These are phyloP conservation scores for Theristicus caerulescens DNA, from an alignment of 2,113 vertebrate species.

Conservation along the genomic window DNA sequence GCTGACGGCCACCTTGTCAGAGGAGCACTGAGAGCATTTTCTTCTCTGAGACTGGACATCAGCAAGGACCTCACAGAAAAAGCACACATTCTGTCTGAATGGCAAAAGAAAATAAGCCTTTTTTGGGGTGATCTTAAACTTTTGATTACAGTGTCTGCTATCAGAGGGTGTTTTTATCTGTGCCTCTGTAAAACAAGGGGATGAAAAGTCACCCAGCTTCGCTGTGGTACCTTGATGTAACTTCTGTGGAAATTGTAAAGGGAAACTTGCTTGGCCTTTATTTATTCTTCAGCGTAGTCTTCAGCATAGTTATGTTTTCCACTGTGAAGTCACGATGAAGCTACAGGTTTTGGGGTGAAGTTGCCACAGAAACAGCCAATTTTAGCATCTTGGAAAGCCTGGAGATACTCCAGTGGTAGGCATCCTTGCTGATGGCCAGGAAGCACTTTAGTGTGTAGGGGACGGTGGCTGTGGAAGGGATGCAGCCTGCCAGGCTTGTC, in stretches of 20 bases:
- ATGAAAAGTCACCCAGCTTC: neutral
- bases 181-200: too few species aligned
- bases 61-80: neutral
- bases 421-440: neutral
- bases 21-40: neutral
- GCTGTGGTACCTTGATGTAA: neutral
- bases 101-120: neutral
- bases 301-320: conserved; percentile 27
- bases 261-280: neutral
- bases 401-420: neutral
- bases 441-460: neutral
- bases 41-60: neutral
- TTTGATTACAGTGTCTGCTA: neutral
- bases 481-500: neutral
- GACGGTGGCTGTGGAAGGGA: neutral
- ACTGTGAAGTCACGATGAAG: neutral
- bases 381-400: neutral
- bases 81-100: neutral
- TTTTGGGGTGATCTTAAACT: neutral
- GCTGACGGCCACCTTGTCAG: neutral
- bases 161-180: neutral
- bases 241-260: conserved; percentile 13
- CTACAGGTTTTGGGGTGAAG: neutral
- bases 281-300: neutral
- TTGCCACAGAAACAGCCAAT: conserved; percentile 15